These are phyloP conservation scores for Urocynchramus pylzowi DNA, from an alignment of 2,113 vertebrate genomes.

Conservation along the genomic window DNA sequence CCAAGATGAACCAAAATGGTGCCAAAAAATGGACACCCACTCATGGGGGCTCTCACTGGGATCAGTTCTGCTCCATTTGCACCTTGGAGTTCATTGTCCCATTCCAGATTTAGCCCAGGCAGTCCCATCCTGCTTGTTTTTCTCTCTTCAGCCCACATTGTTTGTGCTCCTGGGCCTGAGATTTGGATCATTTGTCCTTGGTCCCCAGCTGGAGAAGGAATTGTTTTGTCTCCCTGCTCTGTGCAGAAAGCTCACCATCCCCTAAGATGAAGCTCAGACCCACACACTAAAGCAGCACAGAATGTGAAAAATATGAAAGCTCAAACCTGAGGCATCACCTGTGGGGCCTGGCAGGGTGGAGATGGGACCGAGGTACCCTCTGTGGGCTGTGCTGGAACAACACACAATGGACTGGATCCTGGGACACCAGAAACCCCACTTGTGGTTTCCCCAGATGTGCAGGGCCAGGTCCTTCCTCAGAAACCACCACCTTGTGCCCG, in stretches of 20 bases:
- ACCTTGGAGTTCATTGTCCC: too few species aligned
- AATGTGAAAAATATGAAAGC: fast-evolving
- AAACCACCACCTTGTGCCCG: neutral
- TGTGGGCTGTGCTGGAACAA: neutral
- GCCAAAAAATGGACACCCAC: too few species aligned
- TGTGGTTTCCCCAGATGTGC: conserved; percentile 27
- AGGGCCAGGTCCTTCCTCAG: conserved; percentile 7
- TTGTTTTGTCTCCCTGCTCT: too few species aligned
- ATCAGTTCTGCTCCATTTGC: too few species aligned
- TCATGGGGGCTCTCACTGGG: too few species aligned
- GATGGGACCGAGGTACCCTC: fast-evolving
- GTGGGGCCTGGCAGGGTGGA: neutral
- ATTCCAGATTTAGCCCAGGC: too few species aligned
- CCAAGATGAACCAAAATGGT: too few species aligned
- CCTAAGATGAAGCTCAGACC: neutral
- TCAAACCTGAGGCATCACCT: neutral
- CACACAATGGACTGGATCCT: neutral
- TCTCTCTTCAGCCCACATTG: too few species aligned
- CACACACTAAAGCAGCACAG: neutral
- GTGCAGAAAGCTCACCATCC: neutral
- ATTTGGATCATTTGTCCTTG: too few species aligned
- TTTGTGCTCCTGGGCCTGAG: too few species aligned
- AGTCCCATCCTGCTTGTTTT: too few species aligned
- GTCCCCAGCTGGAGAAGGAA: too few species aligned
- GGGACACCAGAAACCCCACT: neutral